These are phyloP conservation scores for Habropoda laboriosa DNA, from an alignment of 1,140 invertebrate species.

Conservation along the genomic window DNA sequence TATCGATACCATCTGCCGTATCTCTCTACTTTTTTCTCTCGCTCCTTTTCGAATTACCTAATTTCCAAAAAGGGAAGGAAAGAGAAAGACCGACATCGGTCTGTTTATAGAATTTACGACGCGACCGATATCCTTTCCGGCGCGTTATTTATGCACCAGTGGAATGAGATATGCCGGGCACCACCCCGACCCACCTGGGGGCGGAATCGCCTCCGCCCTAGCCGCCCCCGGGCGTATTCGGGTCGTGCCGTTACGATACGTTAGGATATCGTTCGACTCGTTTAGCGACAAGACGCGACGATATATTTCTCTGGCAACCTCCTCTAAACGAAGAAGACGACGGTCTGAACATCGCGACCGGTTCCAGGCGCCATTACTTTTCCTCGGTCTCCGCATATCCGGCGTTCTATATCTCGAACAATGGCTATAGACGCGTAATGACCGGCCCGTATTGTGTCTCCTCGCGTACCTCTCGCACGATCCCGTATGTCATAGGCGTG, in stretches of 20 bases:
- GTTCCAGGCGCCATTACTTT: constrained; percentile 67
- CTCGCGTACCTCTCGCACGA: constrained; percentile 43
- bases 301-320: background rate
- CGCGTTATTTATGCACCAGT: constrained; percentile 66
- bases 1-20: no score
- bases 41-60: no score
- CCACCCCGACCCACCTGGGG: constrained; percentile 81
- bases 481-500: constrained; percentile 62
- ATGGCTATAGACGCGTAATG: constrained; percentile 71
- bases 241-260: constrained; percentile 61
- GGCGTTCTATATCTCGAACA: constrained; percentile 64
- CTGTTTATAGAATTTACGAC: constrained; percentile 48
- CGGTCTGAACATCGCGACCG: constrained; percentile 34
- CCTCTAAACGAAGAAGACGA: no score
- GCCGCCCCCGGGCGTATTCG: constrained; percentile 80
- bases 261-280: constrained; percentile 39
- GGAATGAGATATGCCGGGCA: constrained; percentile 77
- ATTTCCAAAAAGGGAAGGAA: no score
- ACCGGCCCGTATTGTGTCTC: constrained; percentile 70
- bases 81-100: no score
- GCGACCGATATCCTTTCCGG: constrained; percentile 43
- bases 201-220: constrained; percentile 79
- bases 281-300: constrained; percentile 25
- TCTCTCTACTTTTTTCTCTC: no score
- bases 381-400: constrained; percentile 64